phyloP scores from a whole-genome alignment of 1,140 invertebrate genomes.

The Heterodera schachtii region DNA sequence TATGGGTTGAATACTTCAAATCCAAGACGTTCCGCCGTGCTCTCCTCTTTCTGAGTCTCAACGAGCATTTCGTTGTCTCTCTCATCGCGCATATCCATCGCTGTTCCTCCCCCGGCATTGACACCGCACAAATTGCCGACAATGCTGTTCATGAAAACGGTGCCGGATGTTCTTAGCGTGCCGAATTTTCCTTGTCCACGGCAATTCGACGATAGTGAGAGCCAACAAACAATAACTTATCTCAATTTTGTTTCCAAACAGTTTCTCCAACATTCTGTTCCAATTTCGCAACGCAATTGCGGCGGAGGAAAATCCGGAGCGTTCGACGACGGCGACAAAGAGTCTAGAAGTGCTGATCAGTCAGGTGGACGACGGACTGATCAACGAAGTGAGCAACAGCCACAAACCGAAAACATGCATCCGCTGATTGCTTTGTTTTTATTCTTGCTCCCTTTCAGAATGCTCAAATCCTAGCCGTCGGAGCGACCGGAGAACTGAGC shows the following conservation, averaged over 20 bases:
- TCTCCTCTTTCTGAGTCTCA: neutral
- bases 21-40: neutral
- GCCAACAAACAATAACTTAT: too few species aligned
- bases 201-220: neutral
- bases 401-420: too few species aligned
- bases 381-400: neutral
- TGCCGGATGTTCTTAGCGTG: too few species aligned
- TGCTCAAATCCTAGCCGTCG: neutral
- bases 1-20: neutral
- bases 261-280: neutral
- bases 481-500: neutral
- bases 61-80: neutral
- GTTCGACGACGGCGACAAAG: neutral
- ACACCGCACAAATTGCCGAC: neutral
- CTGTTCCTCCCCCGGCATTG: neutral
- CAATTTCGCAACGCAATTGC: neutral
- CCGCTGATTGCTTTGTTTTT: neutral
- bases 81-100: neutral
- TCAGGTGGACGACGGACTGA: neutral
- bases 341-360: neutral
- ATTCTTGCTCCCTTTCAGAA: too few species aligned
- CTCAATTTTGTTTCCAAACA: neutral
- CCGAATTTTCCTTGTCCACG: neutral
- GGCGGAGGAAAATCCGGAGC: neutral
- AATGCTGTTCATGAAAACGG: too few species aligned